Evolutionary conservation across 2,113 vertebrate species (phyloP).

Genomic region (Protomyctophum bolini): DNA sequence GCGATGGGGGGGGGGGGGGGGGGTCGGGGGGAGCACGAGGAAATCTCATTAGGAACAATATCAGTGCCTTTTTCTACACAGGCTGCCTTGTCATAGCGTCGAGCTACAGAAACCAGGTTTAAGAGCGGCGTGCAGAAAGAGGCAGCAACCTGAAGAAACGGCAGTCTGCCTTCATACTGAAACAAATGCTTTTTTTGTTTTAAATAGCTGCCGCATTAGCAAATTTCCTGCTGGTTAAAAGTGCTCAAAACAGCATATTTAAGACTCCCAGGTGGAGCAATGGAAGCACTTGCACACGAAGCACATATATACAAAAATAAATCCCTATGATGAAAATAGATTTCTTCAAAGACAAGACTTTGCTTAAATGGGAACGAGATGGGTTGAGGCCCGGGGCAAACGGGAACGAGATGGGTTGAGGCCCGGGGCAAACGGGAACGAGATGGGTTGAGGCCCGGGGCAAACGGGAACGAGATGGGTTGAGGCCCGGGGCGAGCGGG

Average conservation of each 20-base stretch:
- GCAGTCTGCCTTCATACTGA: constrained; percentile 35
- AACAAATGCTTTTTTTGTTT: constrained; percentile 31
- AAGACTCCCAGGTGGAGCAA: constrained; percentile 67
- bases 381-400: too few relatives aligned
- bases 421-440: too few relatives aligned
- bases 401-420: too few relatives aligned
- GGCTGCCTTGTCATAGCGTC: constrained; percentile 55
- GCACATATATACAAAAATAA: constrained; percentile 63
- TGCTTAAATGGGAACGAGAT: constrained; percentile 1
- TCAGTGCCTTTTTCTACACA: constrained; percentile 51
- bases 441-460: too few relatives aligned
- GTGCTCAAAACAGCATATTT: constrained; percentile 77
- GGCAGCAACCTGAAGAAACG: constrained; percentile 46
- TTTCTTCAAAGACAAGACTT: constrained; percentile 64
- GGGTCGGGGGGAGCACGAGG: constrained; percentile 37
- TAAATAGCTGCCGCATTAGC: constrained; percentile 63
- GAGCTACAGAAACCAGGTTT: constrained; percentile 57
- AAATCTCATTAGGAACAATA: constrained; percentile 78
- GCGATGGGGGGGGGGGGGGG: constrained; percentile 35
- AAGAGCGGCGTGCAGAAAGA: constrained; percentile 50
- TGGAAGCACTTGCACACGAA: constrained; percentile 60
- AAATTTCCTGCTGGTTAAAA: constrained; percentile 69
- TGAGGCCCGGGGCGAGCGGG: too few relatives aligned
- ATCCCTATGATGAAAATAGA: constrained; percentile 65
- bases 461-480: too few relatives aligned